phyloP scores from a whole-genome alignment of 2,888 invertebrate genomes.

The Thereva unica region DNA sequence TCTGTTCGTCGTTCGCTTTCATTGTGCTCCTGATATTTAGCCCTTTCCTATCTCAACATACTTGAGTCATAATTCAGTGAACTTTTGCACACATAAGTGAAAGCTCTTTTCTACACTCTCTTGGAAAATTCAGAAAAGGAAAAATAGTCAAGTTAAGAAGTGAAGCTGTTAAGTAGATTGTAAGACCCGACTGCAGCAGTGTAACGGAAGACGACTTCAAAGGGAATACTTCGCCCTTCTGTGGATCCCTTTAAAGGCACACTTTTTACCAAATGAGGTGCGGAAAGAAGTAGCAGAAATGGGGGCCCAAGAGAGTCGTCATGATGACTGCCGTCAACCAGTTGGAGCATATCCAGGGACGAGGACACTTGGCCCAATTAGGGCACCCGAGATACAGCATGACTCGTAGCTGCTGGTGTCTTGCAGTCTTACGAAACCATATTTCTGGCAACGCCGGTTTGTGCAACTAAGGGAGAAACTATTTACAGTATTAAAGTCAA shows the following conservation, averaged over 20 bases:
- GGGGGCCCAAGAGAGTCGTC: constrained; percentile 14
- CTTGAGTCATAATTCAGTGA: constrained; percentile 33
- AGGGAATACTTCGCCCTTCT: constrained; percentile 30
- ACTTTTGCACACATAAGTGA: constrained; percentile 27
- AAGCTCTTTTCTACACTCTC: constrained; percentile 14
- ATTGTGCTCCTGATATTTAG: no score
- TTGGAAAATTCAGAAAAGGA: constrained; percentile 23
- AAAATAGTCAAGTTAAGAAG: constrained; percentile 33
- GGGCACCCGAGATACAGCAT: constrained; percentile 28
- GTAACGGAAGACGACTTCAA: constrained; percentile 32
- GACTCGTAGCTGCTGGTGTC: constrained; percentile 15
- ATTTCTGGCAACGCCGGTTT: no score
- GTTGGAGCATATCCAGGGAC: constrained; percentile 12
- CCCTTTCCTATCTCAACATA: constrained; percentile 19
- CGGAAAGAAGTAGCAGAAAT: not conserved
- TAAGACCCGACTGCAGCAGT: constrained; percentile 22
- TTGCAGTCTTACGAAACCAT: no score
- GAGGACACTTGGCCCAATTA: constrained; percentile 32
- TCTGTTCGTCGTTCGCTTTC: no score
- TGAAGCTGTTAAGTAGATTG: constrained; percentile 35
- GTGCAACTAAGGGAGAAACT: no score
- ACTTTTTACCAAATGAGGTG: constrained; percentile 1
- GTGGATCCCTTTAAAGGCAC: not conserved
- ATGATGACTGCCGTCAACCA: constrained; percentile 20
- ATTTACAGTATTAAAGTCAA: no score